These are phyloP conservation scores for Neostethus bicornis DNA, from an alignment of 2,797 vertebrate species.

Conservation along the genomic window DNA sequence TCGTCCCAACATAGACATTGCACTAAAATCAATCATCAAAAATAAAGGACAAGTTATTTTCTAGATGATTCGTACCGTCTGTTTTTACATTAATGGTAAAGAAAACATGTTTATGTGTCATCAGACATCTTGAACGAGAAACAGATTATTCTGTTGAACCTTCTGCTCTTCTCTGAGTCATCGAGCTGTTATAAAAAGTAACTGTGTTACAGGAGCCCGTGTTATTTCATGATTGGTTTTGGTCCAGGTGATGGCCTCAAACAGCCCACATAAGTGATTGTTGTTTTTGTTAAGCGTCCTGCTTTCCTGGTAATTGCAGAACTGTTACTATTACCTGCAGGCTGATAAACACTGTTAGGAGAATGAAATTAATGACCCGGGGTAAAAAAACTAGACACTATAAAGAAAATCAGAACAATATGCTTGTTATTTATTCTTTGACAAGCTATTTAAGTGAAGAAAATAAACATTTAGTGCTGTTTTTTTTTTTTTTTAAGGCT, in stretches of 20 bases:
- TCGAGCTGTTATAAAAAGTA: constrained; percentile 33
- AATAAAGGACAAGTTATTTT: too few species aligned
- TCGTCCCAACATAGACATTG: too few species aligned
- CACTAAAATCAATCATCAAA: too few species aligned
- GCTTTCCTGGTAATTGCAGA: constrained; percentile 44
- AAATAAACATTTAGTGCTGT: constrained; percentile 14
- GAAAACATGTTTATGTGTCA: neutral
- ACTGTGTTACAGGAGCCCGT: constrained; percentile 47
- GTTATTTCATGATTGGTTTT: constrained; percentile 56
- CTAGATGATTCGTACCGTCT: too few species aligned
- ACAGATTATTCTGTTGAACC: constrained; percentile 34
- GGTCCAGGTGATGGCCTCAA: constrained; percentile 40
- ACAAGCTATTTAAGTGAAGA: constrained; percentile 5
- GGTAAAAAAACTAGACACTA: constrained; percentile 26
- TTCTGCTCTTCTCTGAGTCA: constrained; percentile 11
- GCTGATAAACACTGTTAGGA: constrained; percentile 16
- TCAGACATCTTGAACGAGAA: constrained; percentile 3
- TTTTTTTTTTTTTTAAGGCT: too few species aligned
- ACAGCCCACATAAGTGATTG: constrained; percentile 59
- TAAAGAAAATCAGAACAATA: constrained; percentile 24
- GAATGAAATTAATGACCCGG: constrained; percentile 54
- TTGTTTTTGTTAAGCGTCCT: constrained; percentile 44
- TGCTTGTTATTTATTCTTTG: constrained; percentile 15
- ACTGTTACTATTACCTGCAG: constrained; percentile 46
- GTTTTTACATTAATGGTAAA: neutral